Conservation (phyloP, 2,113 vertebrate genomes). For the Irena cyanogastra region DNA sequence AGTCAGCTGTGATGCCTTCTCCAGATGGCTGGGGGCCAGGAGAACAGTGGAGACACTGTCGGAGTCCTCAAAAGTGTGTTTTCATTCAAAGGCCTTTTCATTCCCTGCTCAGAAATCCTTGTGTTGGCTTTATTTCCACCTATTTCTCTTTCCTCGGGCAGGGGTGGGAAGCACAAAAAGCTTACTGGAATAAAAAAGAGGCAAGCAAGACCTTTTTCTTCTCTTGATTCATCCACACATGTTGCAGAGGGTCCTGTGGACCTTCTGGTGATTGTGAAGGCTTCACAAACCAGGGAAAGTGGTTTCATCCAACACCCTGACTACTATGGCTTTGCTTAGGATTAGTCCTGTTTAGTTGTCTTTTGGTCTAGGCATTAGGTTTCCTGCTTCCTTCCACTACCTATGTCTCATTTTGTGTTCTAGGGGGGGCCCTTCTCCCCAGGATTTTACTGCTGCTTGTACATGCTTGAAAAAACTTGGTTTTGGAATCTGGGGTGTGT, state of each 20-base stretch:
- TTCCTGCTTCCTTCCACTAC: background rate
- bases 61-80: background rate
- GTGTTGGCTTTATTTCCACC: background rate
- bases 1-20: background rate
- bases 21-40: background rate
- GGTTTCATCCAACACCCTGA: background rate
- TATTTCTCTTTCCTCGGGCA: fast-evolving
- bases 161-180: background rate
- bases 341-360: background rate
- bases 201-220: background rate
- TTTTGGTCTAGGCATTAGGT: background rate
- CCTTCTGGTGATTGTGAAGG: background rate
- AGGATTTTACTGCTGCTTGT: background rate
- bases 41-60: background rate
- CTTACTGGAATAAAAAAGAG: background rate
- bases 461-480: background rate
- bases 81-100: background rate
- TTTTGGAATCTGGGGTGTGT: background rate
- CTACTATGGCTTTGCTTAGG: background rate
- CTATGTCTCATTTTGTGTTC: background rate
- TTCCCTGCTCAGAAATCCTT: background rate
- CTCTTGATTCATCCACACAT: background rate
- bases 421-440: background rate
- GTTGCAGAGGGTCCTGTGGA: background rate
- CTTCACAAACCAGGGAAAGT: background rate